Base-by-base conservation (phyloP, 2,797 vertebrate species). In the Enteromius radiatus region DNA sequence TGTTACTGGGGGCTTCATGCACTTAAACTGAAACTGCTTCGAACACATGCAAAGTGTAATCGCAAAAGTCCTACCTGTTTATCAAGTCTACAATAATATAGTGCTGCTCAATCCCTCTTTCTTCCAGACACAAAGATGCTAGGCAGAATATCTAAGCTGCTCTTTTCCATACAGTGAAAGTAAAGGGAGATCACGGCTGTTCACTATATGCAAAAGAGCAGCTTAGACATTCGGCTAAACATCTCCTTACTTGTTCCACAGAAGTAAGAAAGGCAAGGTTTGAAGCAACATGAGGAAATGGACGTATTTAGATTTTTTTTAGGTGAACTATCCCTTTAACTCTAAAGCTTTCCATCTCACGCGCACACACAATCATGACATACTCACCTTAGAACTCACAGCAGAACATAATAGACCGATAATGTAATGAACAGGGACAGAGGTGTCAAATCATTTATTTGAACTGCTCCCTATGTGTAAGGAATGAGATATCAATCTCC, bases 371-470 rank as follows among this genome's bases (percentile, higher is more conserved):
- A 80, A 69, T 54, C 3, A 14, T 63, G 26, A 43, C n/a, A 68
- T 31, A 23, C 69, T 49, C 41, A 47, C 41, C 56, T 74, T 47
- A 63, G 23, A 63, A 15, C 36, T 54, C 78, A 41, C 52, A 71
- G 75, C 23, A 64, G 45, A 64, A 64, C 70, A 68, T 49, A 47
- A 75, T 49, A 76, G 70, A 82, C 61, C 26, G 36, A 67, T 86
- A 76, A 38, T 77, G 75, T 75, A 59, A 85, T 49, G 43, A 78
- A 73, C 68, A 45, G 54, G 61, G 63, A 81, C 67, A 73, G 19
- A 82, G 78, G 38, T 82, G 80, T 81, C 80, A 65, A 67, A 85
- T 81, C 67, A 85, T 78, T 77, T 78, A 75, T 85, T 73, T 78
- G 61, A 82, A 67, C 80, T 82, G 26, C 75, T 85, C 74, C 59